Evolutionary conservation across 2,797 vertebrate species (phyloP).

Genomic region (Margarornis squamiger): DNA sequence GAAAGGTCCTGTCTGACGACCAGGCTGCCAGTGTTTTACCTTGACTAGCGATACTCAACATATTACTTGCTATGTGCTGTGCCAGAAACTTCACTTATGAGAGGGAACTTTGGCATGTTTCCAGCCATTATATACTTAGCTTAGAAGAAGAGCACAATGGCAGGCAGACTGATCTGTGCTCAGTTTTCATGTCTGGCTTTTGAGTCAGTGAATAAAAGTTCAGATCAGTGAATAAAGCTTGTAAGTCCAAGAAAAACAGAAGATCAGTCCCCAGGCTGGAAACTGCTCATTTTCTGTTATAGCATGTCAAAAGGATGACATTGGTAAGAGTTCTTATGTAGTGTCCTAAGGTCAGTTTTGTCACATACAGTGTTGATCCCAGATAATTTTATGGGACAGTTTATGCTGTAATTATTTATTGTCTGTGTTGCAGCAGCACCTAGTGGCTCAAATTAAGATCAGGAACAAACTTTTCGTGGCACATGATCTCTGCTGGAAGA

Average conservation of each 20-base stretch:
- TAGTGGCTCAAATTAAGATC: conserved; percentile 58
- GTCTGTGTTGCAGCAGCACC: conserved; percentile 61
- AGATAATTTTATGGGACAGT: background rate
- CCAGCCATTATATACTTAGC: background rate
- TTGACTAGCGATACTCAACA: background rate
- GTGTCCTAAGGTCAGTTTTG: background rate
- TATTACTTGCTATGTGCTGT: background rate
- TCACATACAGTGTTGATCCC: background rate
- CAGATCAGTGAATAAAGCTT: background rate
- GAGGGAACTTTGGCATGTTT: background rate
- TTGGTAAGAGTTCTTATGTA: background rate
- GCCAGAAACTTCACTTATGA: background rate
- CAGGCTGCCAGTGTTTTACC: background rate
- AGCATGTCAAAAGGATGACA: background rate
- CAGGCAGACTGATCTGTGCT: background rate
- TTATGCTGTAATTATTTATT: background rate
- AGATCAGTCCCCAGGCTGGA: background rate
- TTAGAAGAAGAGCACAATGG: background rate
- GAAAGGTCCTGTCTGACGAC: background rate
- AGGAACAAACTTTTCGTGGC: background rate
- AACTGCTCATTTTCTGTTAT: background rate
- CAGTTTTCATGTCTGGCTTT: background rate
- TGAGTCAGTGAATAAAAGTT: background rate
- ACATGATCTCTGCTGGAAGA: background rate
- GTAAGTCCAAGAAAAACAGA: background rate